Base-by-base conservation (phyloP, 53 echinoderm and acorn worm species). In the Holothuria leucospilota region DNA sequence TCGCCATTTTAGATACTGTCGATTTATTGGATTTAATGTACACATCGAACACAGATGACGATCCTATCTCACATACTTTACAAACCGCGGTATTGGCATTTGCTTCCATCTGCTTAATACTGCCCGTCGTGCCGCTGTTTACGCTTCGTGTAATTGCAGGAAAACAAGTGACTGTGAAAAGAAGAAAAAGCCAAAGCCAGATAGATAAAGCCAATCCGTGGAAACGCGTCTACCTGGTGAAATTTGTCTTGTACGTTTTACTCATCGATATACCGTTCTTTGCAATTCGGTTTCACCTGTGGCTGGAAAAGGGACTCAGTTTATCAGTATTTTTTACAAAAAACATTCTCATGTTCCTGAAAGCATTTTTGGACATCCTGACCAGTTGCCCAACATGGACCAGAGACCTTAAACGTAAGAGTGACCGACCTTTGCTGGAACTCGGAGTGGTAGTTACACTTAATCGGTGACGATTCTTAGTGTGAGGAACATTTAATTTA, bases 241-340 rank as follows among this genome's bases (percentile, higher is more conserved):
- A 95, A 85, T 93, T 91, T 18, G 91, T 89, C 13, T 75, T 95
- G 63, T 95, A 88, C 82, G 72, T 93, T 21, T 59, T 93, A 13
- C 82, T 93, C 12, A 86, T 95, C 30, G 95, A 95, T 60, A 81
- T 95, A 24, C 93, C 95, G 30, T 95, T 93, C 86, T 95, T 93
- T 51, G 93, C 93, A 13, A 91, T 93, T 68, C 82, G 95, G 20
- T 95, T 93, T 78, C 87, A 95, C 59, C 88, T 95, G 20, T 95
- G 95, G 95, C 69, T 93, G 5, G 86, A 91, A 40, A 73, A 84
- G 66, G 95, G 92, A 0, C 86, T 89, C 81, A 67, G 74, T 39
- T 91, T 93, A 24, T 93, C 93, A 21, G 95, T 95, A 7, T 95
- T 95, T 63, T 86, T 95, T 24, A 93, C 95, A 8, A 95, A 95